Evolutionary conservation across 2,888 invertebrate genomes (phyloP).

Genomic region (Azorinus chamasolen): DNA sequence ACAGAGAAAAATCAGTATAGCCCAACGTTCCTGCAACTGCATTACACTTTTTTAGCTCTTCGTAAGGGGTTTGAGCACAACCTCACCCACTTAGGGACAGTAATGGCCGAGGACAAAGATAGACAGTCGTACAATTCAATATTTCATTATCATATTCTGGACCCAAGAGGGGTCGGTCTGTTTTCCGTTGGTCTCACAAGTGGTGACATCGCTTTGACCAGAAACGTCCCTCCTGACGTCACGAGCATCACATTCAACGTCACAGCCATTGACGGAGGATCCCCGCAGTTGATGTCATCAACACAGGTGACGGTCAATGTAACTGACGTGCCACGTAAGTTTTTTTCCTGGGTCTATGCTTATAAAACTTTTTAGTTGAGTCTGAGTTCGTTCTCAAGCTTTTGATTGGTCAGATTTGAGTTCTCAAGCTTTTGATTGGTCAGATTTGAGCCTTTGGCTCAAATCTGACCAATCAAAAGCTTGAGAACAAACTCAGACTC

Average conservation of each 20-base stretch:
- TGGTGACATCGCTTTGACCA: conserved; percentile 63
- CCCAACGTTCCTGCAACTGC: conserved; percentile 63
- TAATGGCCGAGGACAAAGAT: conserved; percentile 69
- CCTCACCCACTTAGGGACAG: conserved; percentile 58
- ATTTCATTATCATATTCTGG: conserved; percentile 70
- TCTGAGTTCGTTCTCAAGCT: too few relatives aligned
- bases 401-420: too few relatives aligned
- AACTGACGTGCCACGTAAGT: conserved; percentile 74
- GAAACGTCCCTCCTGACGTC: conserved; percentile 54
- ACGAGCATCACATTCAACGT: conserved; percentile 62
- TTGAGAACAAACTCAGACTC: too few relatives aligned
- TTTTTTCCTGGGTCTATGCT: too few relatives aligned
- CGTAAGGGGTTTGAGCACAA: conserved; percentile 60
- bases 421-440: too few relatives aligned
- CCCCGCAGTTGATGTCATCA: conserved; percentile 64
- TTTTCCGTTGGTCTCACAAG: conserved; percentile 60
- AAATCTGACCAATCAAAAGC: too few relatives aligned
- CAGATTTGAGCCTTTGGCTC: too few relatives aligned
- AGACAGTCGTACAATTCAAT: conserved; percentile 67
- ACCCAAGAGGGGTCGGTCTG: conserved; percentile 28
- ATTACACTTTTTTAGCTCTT: conserved; percentile 67
- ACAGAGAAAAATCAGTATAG: conserved; percentile 68
- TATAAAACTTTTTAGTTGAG: too few relatives aligned
- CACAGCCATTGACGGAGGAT: conserved; percentile 73
- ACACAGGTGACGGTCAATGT: conserved; percentile 63